Evolutionary conservation across 2,797 vertebrate species (phyloP).

Genomic region (Perodicticus potto): DNA sequence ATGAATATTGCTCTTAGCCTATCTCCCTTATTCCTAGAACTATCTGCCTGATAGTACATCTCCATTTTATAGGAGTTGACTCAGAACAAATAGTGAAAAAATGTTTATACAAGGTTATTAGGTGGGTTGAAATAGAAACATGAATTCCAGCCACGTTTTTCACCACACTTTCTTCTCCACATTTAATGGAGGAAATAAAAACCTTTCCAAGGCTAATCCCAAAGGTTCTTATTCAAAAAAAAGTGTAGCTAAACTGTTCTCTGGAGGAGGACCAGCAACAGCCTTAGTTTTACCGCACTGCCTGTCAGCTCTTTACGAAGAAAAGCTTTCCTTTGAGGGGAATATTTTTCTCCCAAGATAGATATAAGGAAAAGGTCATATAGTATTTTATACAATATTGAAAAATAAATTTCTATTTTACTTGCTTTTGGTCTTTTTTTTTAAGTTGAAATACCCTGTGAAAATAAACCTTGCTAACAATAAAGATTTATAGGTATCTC

Average conservation of each 20-base stretch:
- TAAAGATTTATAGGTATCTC: neutral
- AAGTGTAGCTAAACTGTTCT: conserved; percentile 65
- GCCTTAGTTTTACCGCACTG: conserved; percentile 44
- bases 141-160: conserved; percentile 25
- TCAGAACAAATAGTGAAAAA: conserved; percentile 36
- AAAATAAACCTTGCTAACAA: conserved; percentile 5
- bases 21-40: conserved; percentile 31
- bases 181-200: conserved; percentile 77
- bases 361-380: conserved; percentile 19
- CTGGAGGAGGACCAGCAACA: neutral
- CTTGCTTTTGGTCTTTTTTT: neutral
- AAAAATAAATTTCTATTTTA: neutral
- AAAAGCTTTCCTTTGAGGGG: conserved; percentile 54
- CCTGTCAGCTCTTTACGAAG: conserved; percentile 57
- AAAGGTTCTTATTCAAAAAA: conserved; percentile 11
- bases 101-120: conserved; percentile 27
- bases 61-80: conserved; percentile 27
- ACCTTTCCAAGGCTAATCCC: conserved; percentile 67
- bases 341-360: neutral
- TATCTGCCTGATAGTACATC: neutral
- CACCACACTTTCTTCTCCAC: conserved; percentile 9
- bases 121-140: conserved; percentile 48
- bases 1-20: neutral
- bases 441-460: neutral
- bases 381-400: neutral